Conservation (phyloP, 2,888 invertebrate genomes). For the Bimastos eiseni region DNA sequence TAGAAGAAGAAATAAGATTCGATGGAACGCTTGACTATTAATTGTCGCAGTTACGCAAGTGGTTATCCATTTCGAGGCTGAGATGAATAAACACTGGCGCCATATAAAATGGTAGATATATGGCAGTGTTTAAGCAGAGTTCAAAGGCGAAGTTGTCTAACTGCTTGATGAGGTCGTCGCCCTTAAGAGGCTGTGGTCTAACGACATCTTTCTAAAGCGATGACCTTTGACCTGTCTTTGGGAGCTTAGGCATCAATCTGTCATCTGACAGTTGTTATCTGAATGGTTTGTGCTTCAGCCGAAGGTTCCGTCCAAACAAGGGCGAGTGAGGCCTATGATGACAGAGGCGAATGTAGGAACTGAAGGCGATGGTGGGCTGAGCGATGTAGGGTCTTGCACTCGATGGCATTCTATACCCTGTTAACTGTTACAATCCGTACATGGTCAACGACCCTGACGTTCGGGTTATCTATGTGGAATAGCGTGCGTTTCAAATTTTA, state of each 20-base stretch:
- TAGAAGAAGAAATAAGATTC: too few relatives aligned
- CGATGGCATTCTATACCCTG: too few relatives aligned
- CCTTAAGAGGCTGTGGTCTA: neutral
- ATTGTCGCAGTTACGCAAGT: neutral
- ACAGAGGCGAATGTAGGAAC: neutral
- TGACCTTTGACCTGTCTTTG: neutral
- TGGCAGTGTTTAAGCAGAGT: neutral
- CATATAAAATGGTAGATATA: neutral
- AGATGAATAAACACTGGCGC: neutral
- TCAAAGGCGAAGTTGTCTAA: neutral
- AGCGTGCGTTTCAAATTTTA: too few relatives aligned
- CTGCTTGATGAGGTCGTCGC: neutral
- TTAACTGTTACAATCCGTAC: too few relatives aligned
- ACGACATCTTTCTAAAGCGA: neutral
- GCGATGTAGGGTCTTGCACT: too few relatives aligned
- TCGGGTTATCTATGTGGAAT: too few relatives aligned
- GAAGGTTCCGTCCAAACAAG: neutral
- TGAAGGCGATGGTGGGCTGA: neutral
- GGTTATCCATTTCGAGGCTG: neutral
- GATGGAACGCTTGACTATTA: neutral
- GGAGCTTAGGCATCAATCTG: neutral
- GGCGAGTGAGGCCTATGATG: neutral
- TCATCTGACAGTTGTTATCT: neutral
- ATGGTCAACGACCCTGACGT: too few relatives aligned
- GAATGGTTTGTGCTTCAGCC: neutral